These are phyloP conservation scores for Aleiodes leptofemur DNA, from an alignment of 2,888 invertebrate genomes.

Conservation along the genomic window DNA sequence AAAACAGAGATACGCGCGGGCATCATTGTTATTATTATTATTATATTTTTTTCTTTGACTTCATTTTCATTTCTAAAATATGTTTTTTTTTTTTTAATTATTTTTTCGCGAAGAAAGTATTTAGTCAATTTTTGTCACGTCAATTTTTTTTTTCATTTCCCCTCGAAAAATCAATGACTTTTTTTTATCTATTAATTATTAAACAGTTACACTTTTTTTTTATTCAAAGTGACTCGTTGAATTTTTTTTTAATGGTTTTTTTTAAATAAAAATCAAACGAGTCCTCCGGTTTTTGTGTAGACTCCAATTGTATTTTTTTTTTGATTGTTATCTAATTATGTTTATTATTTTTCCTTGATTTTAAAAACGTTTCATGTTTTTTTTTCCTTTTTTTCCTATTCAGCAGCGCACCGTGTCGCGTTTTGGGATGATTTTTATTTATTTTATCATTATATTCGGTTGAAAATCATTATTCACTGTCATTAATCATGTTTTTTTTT, in stretches of 20 bases:
- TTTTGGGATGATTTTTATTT: constrained; percentile 11
- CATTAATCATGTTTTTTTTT: background rate
- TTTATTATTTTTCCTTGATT: background rate
- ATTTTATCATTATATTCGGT: background rate
- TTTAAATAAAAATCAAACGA: constrained; percentile 49
- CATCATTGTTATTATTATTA: constrained; percentile 31
- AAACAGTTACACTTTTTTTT: no score
- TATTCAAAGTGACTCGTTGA: no score
- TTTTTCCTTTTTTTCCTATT: background rate
- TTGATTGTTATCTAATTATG: constrained; percentile 1
- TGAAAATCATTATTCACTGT: background rate
- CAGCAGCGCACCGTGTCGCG: constrained; percentile 33
- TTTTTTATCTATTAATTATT: no score
- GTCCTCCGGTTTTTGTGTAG: constrained; percentile 4
- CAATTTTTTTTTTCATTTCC: no score
- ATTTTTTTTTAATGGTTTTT: no score
- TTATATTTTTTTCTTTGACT: constrained; percentile 34
- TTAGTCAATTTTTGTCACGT: no score
- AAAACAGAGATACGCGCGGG: constrained; percentile 53
- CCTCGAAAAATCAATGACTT: no score
- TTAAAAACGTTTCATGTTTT: constrained; percentile 15
- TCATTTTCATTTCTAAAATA: constrained; percentile 27
- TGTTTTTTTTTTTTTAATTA: constrained; percentile 34
- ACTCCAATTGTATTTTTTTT: constrained; percentile 8
- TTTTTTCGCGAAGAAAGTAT: no score